Conservation (phyloP, 2,113 vertebrate species). For the Ahaetulla prasina region DNA sequence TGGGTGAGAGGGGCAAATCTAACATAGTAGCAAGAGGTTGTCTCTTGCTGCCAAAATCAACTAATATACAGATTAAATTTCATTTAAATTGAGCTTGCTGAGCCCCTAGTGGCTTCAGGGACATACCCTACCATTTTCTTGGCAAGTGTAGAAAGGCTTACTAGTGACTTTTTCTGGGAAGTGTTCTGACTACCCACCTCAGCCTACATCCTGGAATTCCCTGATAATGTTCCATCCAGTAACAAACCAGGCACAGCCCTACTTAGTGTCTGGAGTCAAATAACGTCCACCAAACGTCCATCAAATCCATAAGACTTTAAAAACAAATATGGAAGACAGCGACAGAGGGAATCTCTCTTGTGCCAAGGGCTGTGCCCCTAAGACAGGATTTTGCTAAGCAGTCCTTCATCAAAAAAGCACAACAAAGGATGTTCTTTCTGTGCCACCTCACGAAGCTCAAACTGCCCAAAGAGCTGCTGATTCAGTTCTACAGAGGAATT, state of each 20-base stretch:
- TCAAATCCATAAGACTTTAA: neutral
- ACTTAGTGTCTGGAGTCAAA: neutral
- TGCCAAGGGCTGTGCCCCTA: neutral
- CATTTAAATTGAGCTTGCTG: neutral
- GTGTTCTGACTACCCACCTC: neutral
- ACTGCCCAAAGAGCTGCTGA: too few relatives aligned
- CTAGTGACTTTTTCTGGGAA: neutral
- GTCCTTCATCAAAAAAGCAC: neutral
- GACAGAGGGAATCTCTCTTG: neutral
- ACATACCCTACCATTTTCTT: neutral
- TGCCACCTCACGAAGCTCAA: too few relatives aligned
- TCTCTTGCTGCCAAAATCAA: neutral
- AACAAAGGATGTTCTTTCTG: too few relatives aligned
- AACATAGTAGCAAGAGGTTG: neutral
- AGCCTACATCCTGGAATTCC: neutral
- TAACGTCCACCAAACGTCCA: neutral
- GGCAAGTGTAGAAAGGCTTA: neutral
- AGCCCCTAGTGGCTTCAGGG: neutral
- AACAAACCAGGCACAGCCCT: neutral
- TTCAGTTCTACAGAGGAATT: too few relatives aligned
- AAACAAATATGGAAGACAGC: neutral
- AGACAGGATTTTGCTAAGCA: neutral
- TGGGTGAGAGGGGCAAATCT: neutral
- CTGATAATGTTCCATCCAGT: neutral
- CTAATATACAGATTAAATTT: neutral